Conservation (phyloP, 2,888 invertebrate genomes). For the Thysanoteuthis rhombus region DNA sequence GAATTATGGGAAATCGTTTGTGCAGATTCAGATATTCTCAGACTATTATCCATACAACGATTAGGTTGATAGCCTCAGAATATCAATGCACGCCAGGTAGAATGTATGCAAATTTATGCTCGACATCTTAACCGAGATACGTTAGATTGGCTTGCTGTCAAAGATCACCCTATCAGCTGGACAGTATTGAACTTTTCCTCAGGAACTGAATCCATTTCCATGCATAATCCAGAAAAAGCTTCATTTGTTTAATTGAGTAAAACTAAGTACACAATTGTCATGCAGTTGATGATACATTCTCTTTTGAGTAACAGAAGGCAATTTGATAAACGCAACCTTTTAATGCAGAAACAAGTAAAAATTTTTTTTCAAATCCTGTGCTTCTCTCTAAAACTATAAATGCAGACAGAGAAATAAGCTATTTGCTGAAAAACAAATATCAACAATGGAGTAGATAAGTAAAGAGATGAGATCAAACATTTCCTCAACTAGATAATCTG, state of each 20-base stretch:
- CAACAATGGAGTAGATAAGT: background rate
- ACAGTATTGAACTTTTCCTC: background rate
- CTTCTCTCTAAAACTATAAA: background rate
- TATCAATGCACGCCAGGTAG: background rate
- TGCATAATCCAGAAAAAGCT: background rate
- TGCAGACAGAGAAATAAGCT: background rate
- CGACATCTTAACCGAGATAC: background rate
- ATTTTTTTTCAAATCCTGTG: background rate
- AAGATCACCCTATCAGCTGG: background rate
- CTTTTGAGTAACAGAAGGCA: background rate
- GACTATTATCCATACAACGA: background rate
- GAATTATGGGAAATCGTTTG: background rate
- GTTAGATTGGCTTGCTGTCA: background rate
- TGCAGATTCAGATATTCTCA: background rate
- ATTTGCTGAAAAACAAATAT: background rate
- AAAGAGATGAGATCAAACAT: background rate
- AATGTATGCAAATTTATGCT: background rate
- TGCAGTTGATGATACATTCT: background rate
- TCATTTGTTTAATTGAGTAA: background rate
- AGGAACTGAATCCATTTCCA: background rate
- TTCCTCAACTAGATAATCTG: background rate
- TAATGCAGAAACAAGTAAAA: background rate
- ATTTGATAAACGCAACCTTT: background rate
- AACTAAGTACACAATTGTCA: background rate
- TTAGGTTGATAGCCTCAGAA: background rate